Conservation (phyloP, 2,113 vertebrate species). For the Odocoileus hemionus region DNA sequence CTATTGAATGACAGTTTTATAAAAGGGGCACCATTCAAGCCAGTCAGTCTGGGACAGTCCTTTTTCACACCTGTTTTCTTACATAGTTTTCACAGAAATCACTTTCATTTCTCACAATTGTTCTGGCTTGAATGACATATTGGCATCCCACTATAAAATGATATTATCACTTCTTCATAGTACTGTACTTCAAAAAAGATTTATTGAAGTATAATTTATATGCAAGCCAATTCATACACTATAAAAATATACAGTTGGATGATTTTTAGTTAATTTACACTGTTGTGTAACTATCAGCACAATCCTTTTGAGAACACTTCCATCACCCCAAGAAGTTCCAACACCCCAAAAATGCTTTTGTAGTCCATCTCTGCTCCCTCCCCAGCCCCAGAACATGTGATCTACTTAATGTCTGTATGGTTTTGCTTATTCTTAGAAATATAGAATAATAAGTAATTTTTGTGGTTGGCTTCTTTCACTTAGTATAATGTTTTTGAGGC, state of each 20-base stretch:
- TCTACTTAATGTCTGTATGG: not conserved
- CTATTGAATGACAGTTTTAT: not conserved
- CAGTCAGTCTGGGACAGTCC: too few species aligned
- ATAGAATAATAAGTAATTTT: not conserved
- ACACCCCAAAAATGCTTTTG: not conserved
- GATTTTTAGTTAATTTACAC: not conserved
- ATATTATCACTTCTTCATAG: not conserved
- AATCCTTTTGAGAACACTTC: not conserved
- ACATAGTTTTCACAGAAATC: not conserved
- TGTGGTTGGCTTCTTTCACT: not conserved
- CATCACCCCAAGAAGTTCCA: not conserved
- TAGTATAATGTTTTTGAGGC: not conserved
- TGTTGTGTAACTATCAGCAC: not conserved
- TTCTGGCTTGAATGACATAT: not conserved
- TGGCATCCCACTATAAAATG: not conserved
- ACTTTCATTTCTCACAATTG: not conserved
- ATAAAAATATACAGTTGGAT: not conserved
- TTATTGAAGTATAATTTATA: not conserved
- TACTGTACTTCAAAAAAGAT: not conserved
- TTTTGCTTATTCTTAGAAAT: not conserved
- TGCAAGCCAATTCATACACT: not conserved
- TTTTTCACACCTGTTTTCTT: not conserved
- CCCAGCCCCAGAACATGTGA: not conserved
- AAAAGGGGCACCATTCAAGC: not conserved
- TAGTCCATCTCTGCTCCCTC: not conserved